Evolutionary conservation across 2,113 vertebrate species (phyloP).

Genomic region (Antigone vipio): DNA sequence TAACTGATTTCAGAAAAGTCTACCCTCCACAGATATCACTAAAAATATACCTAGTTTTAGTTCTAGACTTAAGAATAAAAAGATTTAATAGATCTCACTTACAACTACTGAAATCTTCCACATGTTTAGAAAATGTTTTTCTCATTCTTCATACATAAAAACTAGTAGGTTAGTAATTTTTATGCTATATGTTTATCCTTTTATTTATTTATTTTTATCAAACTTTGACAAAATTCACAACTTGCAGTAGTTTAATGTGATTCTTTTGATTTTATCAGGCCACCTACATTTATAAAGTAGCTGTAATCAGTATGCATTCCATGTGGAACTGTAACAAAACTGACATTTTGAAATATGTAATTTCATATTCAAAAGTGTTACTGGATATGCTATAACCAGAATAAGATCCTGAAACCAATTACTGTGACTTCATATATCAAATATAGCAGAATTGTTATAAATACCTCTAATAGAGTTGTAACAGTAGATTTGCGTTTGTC

Average conservation of each 20-base stretch:
- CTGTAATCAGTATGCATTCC: conserved; percentile 76
- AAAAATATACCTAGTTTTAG: neutral
- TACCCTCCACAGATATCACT: neutral
- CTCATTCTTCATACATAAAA: neutral
- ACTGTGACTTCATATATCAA: conserved; percentile 83
- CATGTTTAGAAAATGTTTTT: neutral
- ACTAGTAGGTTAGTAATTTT: neutral
- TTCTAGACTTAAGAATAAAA: neutral
- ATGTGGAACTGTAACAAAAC: conserved; percentile 67
- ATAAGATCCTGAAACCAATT: conserved; percentile 81
- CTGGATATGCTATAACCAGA: conserved; percentile 71
- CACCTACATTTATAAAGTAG: conserved; percentile 61
- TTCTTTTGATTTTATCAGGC: conserved; percentile 32
- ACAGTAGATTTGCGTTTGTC: conserved; percentile 67
- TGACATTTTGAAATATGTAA: conserved; percentile 79
- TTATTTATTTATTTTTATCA: neutral
- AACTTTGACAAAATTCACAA: conserved; percentile 7
- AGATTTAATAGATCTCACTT: neutral
- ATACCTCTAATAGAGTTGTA: conserved; percentile 78
- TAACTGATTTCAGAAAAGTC: neutral
- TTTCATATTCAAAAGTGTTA: conserved; percentile 75
- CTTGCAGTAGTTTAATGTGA: neutral
- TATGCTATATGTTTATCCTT: neutral
- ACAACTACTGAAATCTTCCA: neutral
- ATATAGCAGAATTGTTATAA: conserved; percentile 59